phyloP scores from a whole-genome alignment of 2,888 invertebrate species.

The Drosophila mimetica region DNA sequence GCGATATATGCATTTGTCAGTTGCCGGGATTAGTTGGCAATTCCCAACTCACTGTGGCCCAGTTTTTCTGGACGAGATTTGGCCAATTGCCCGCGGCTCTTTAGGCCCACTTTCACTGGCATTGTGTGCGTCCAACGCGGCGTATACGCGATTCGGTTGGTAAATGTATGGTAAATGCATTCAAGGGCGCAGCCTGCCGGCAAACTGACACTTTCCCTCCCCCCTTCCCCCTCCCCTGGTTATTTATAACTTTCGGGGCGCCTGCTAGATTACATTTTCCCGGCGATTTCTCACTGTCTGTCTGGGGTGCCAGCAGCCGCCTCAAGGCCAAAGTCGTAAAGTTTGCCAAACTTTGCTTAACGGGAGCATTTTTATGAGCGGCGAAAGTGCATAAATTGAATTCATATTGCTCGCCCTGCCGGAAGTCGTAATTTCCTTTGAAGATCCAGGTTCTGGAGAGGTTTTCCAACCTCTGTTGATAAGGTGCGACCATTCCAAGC shows the following conservation, averaged over 20 bases:
- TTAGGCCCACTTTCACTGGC: slow-evolving; percentile 35
- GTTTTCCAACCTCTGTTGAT: slow-evolving; percentile 6
- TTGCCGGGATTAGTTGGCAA: slow-evolving; percentile 34
- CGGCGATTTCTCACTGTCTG: slow-evolving; percentile 58
- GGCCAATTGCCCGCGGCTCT: slow-evolving; percentile 51
- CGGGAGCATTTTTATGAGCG: slow-evolving; percentile 33
- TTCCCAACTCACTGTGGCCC: slow-evolving; percentile 51
- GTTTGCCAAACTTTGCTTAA: slow-evolving; percentile 65
- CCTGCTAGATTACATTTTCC: slow-evolving; percentile 62
- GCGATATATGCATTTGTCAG: slow-evolving; percentile 21
- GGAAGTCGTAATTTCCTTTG: slow-evolving; percentile 4
- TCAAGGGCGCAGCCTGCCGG: slow-evolving; percentile 62
- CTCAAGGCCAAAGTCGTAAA: slow-evolving; percentile 65
- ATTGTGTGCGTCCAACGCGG: slow-evolving; percentile 16
- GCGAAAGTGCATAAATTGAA: slow-evolving; percentile 36
- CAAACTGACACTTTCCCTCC: slow-evolving; percentile 42
- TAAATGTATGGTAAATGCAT: slow-evolving; percentile 58
- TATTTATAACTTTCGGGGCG: slow-evolving; percentile 68
- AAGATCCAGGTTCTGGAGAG: neutral
- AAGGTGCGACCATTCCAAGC: slow-evolving; percentile 16
- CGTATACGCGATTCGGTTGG: slow-evolving; percentile 47
- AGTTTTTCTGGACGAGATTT: slow-evolving; percentile 41
- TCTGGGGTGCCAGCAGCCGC: slow-evolving; percentile 14
- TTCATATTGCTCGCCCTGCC: slow-evolving; percentile 11
- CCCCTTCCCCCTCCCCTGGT: slow-evolving; percentile 46